Base-by-base conservation (phyloP, 2,888 invertebrate species). In the Stenoptilia bipunctidactyla region DNA sequence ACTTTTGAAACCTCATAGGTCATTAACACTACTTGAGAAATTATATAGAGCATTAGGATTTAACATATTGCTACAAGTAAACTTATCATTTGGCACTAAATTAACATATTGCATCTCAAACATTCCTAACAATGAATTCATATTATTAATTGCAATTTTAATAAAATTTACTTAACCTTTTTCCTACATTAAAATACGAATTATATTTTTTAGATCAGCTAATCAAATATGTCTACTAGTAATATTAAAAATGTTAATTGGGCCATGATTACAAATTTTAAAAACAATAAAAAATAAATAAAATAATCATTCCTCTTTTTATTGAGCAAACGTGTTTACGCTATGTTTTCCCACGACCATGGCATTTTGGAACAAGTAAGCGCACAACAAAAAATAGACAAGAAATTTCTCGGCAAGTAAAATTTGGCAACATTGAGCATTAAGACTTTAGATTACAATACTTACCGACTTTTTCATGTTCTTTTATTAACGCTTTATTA, bases 11-110 rank as follows among this genome's bases (percentile, higher is more conserved):
- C 82, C 80, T 82, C 76, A 75, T 72, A 79, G 82, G 82, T 80
- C 60, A 69, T 72, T 77, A 75, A 77, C 79, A 76, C 79, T 82
- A 82, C 75, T 68, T 74, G 76, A 80, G 72, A 75, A 71, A 74
- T 74, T 79, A 79, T 72, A 68, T 74, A 77, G 79, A 76, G 76
- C 74, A 70, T 80, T 77, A 80, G 75, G 74, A 73, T 77, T 79
- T 71, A 62, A 70, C 72, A 77, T 80, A 82, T 79, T 71, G 82
- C 82, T 83, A 83, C 79, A 65, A 82, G 82, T 80, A 77, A 82
- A 83, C 76, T 82, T 82, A 82, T 82, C 80, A 82, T 83, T 83
- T 83, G 83, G 83, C 83, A 83, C 83, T 82, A 83, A 82, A 80
- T 73, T 80, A 82, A 82, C 77, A 79, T 83, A 83, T 82, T 80